A percentile compares a stretch with the other conserved stretches of the same genome.
These are phyloP conservation scores for Trichacis sp. DNA, from an alignment of 2,888 invertebrate species.

Conservation along the genomic window DNA sequence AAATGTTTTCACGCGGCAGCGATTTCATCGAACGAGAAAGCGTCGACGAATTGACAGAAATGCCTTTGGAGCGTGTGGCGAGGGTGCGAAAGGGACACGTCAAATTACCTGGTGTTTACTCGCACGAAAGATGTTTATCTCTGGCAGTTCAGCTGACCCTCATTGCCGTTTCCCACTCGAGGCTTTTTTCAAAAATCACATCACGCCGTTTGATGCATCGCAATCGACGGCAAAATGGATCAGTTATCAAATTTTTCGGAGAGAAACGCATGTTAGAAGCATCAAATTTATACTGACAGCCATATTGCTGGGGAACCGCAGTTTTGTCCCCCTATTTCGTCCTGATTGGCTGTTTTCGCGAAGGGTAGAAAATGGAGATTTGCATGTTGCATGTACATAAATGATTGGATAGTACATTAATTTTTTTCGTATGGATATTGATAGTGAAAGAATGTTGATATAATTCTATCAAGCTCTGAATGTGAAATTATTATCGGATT, in stretches of 20 bases:
- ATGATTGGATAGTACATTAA: too few relatives aligned
- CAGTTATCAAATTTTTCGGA: constrained; percentile 77
- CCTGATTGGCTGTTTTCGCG: constrained; percentile 75
- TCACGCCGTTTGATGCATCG: constrained; percentile 68
- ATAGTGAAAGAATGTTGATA: too few relatives aligned
- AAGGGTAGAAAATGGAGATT: too few relatives aligned
- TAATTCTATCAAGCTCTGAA: too few relatives aligned
- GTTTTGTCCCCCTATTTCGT: constrained; percentile 80
- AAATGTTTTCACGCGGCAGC: too few relatives aligned
- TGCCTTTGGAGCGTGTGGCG: too few relatives aligned
- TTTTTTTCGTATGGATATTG: too few relatives aligned
- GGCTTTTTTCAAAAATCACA: constrained; percentile 71
- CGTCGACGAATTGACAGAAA: constrained; percentile 3
- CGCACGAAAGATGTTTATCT: constrained; percentile 43
- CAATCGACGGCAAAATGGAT: constrained; percentile 72
- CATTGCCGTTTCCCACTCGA: constrained; percentile 73
- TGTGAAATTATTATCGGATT: too few relatives aligned
- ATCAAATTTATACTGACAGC: constrained; percentile 98
- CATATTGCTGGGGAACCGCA: constrained; percentile 89
- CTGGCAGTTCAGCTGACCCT: constrained; percentile 69
- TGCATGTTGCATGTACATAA: too few relatives aligned
- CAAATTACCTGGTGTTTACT: constrained; percentile 27
- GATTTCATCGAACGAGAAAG: neutral
- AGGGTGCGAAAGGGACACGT: constrained; percentile 4
- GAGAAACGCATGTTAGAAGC: constrained; percentile 87